A percentile compares a stretch with the other conserved stretches of the same genome.
Evolutionary conservation across 2,113 vertebrate species (phyloP).

Genomic region (Uria lomvia): DNA sequence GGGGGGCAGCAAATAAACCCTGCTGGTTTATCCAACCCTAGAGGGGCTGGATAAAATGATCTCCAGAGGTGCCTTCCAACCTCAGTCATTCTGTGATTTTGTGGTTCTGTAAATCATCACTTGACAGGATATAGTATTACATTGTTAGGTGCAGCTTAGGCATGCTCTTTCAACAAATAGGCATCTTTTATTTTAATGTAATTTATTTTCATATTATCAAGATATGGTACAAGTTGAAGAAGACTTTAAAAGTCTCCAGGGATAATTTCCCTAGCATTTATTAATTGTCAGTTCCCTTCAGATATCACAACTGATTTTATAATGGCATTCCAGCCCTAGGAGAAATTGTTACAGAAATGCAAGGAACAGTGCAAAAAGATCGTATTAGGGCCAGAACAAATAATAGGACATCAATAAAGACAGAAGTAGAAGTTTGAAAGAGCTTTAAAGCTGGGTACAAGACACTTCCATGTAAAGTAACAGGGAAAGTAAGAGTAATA

Average conservation of each 20-base stretch:
- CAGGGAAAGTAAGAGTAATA: not conserved
- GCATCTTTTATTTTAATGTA: not conserved
- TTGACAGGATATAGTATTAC: not conserved
- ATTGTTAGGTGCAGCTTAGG: not conserved
- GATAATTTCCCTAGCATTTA: not conserved
- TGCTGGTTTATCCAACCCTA: not conserved
- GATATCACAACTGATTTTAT: not conserved
- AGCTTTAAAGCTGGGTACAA: not conserved
- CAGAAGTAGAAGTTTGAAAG: not conserved
- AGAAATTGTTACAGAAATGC: not conserved
- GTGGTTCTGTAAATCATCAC: not conserved
- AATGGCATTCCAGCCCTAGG: not conserved
- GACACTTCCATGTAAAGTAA: not conserved
- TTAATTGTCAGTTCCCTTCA: not conserved
- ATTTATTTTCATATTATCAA: not conserved
- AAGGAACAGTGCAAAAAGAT: not conserved
- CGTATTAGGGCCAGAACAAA: not conserved
- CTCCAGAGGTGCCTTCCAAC: not conserved
- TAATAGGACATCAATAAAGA: not conserved
- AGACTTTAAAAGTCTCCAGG: not conserved
- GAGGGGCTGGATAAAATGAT: not conserved
- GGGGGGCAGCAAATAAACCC: too few relatives aligned
- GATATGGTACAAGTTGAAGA: not conserved
- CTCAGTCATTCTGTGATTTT: not conserved
- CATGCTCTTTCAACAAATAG: not conserved